Evolutionary conservation across 2,113 vertebrate species (phyloP), one percentile per base, ranked within the genome.

Genomic region (Dendropsophus ebraccatus): DNA sequence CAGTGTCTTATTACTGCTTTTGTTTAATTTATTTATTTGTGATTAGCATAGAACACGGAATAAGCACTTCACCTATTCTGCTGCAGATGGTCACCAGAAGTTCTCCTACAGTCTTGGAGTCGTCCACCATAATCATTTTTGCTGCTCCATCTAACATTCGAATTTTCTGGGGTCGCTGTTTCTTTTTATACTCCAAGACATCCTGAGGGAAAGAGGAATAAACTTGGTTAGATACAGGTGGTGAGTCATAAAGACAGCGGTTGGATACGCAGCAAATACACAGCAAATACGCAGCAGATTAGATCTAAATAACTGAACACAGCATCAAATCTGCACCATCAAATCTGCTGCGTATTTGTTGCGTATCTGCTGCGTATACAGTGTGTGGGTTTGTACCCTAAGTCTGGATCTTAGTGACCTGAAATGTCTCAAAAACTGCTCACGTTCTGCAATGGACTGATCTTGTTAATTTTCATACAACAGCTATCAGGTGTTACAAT

Each of bases 111-210:
- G 97, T 99, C 94, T 99, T 99, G 0, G 98, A 99, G 90, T 99
- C 98, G 13, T 99, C 98, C 91, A 99, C 97, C 98, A 99, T 98
- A 82, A 99, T 97, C 1, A 98, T 99, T 92, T 99, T 99, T 77
- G 99, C 94, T 0, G 98, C 94, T 0, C 98, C 97, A 81, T 99
- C 98, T 89, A 99, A 91, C 98, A 99, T 99, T 74, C 98, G 96
- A 86, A 99, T 99, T 92, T 99, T 99, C 89, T 99, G 98, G 1
- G 98, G 98, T 88, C 97, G 94, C 87, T 99, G 97, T 81, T 99
- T 99, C 93, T 99, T 99, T 92, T 99, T 99, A 89, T 99, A 99
- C 89, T 99, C 98, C 93, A 99, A 82, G 82, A 99, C 89, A 89
- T 99, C 98, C 98, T 99, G 89, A 16, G 6, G 25, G 5, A 16